Evolutionary conservation across 1,140 invertebrate genomes (phyloP), one percentile per base, ranked within the genome.

Genomic region (Choristoneura fumiferana): DNA sequence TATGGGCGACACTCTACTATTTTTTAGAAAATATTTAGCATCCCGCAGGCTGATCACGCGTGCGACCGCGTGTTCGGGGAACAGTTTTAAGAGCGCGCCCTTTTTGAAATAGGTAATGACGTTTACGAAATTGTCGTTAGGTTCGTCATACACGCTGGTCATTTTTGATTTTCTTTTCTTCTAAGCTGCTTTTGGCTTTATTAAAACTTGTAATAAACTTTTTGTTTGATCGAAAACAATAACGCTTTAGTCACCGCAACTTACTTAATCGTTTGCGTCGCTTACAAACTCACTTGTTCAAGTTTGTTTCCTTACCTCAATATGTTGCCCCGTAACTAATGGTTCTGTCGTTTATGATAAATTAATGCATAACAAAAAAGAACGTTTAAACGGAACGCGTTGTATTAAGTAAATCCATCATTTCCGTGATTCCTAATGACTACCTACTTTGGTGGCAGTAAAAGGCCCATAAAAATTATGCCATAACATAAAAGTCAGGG

Each of bases 391-490:
- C 40, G 15, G 10, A 22, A 49, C 43, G 18, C 22, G 43, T 49
- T 40, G 43, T 60, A 60, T 35, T 52, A 55, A 55, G 17, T 55
- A 40, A 60, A 57, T 60, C 67, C 60, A 62, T 70, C 58, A 61
- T 64, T 66, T 64, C 57, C 34, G 36, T 60, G 57, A 62, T 49
- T 49, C 53, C 57, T 70, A 73, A 70, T 65, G 63, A 65, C 62
- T 54, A 58, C 63, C 43, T 57, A 65, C 65, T 70, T 64, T 54
- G 57, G 58, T 54, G 58, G 67, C 61, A 70, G 65, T 70, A 69
- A 73, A 67, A 67, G 62, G 62, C 38, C 58, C 61, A 73, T 69
- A 60, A 60, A 67, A 70, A 70, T 68, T 66, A 66, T 55, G 29
- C 59, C 54, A 63, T 66, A 70, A 68, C 65, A 72, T 63, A 62